Conservation (phyloP, 2,113 vertebrate species). For the Condylura cristata region DNA sequence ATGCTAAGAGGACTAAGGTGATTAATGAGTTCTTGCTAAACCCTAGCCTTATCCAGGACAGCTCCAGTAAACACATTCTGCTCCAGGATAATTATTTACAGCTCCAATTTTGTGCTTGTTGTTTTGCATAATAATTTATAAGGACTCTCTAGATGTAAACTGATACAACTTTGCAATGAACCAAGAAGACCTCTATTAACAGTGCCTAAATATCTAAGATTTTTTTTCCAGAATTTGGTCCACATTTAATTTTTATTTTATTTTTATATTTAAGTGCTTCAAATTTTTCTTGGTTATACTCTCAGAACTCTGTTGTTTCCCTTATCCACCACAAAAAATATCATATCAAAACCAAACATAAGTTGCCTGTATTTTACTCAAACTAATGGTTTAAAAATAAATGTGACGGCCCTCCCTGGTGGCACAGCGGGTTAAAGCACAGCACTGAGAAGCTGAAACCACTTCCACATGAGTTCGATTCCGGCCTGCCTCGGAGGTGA, state of each 20-base stretch:
- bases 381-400: background rate
- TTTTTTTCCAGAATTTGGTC: background rate
- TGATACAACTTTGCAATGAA: background rate
- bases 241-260: background rate
- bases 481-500: too few relatives aligned
- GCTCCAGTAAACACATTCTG: background rate
- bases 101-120: background rate
- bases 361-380: background rate
- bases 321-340: background rate
- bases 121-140: background rate
- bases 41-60: background rate
- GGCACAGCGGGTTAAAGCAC: too few relatives aligned
- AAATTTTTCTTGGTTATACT: background rate
- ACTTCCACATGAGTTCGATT: too few relatives aligned
- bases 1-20: background rate
- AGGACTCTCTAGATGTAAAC: background rate
- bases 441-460: too few relatives aligned
- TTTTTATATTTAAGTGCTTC: background rate
- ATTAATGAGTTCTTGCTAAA: background rate
- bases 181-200: background rate
- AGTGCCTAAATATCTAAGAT: background rate
- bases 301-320: background rate
- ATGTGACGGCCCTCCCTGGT: too few relatives aligned
- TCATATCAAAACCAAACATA: background rate
- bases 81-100: background rate